Evolutionary conservation across 2,113 vertebrate species (phyloP).

Genomic region (Aptenodytes patagonicus): DNA sequence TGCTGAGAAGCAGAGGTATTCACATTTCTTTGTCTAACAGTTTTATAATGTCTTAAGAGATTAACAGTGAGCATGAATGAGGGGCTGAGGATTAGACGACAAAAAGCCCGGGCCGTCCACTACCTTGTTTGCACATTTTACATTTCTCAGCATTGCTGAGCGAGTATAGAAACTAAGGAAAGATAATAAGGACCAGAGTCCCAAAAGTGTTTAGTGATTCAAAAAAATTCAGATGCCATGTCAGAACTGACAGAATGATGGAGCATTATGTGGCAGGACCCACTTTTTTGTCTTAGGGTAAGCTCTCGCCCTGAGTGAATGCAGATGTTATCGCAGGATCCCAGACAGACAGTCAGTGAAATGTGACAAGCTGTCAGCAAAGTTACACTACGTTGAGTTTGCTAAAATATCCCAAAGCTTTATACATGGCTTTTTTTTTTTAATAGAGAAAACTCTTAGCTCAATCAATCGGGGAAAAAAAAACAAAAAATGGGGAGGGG

Average conservation of each 20-base stretch:
- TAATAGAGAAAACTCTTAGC: conserved; percentile 16
- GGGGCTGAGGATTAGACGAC: conserved; percentile 81
- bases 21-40: conserved; percentile 85
- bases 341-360: conserved; percentile 85
- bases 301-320: conserved; percentile 92
- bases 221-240: conserved; percentile 87
- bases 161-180: conserved; percentile 78
- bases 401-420: conserved; percentile 81
- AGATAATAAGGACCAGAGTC: conserved; percentile 86
- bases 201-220: conserved; percentile 88
- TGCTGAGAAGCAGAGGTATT: conserved; percentile 84
- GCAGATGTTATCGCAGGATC: conserved; percentile 92
- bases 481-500: not conserved
- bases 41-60: conserved; percentile 89
- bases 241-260: conserved; percentile 85
- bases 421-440: conserved; percentile 38
- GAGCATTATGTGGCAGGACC: conserved; percentile 83
- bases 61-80: conserved; percentile 89
- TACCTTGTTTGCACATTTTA: conserved; percentile 85
- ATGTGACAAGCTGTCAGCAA: conserved; percentile 86
- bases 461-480: not conserved
- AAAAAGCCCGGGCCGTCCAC: conserved; percentile 77
- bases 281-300: conserved; percentile 85
- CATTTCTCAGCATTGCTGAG: conserved; percentile 78
- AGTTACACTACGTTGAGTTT: conserved; percentile 82